Base-by-base conservation (phyloP, 2,113 vertebrate genomes). In the Galbula dea region DNA sequence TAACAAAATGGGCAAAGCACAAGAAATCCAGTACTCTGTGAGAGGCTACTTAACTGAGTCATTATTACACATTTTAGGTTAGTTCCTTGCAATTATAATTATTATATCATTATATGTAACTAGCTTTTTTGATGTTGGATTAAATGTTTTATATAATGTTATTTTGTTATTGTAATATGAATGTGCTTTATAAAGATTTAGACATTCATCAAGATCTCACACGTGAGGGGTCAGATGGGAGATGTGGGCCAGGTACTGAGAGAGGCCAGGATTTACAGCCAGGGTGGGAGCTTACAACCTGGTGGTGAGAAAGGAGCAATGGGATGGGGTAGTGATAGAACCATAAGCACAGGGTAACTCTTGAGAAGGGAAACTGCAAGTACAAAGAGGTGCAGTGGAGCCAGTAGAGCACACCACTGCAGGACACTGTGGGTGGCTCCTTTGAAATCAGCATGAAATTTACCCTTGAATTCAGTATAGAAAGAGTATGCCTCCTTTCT, bases 141-240 rank as follows among this genome's bases (percentile, higher is more conserved):
- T 55, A 48, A 34, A 19, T 24, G 13, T 59, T 89, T 67, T 55
- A 13, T 48, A 20, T 58, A 45, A 49, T 8, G 2, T 61, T 81
- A 22, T 29, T 14, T 18, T 2, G 1, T n/a, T 72, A 36, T 11
- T 78, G 26, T 12, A 67, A 23, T 17, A 20, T 29, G 11, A 20
- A 12, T 10, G 5, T 4, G 11, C 20, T 82, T 81, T 54, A 26
- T 46, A 43, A 58, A 67, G 17, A 19, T n/a, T 45, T 62, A 19
- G 29, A 15, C 8, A 11, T 51, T 49, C 15, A 21, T 29, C 32
- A 55, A 46, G 26, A 30, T 30, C 32, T 55, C 26, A 34, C 26
- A 21, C 0, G 1, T 1, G 4, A 90, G 12, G 6, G 7, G 6
- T 23, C 0, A 0, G 45, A 27, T 1, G 13, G 37, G n/a, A 69